Base-by-base conservation (phyloP, 2,888 invertebrate species). In the Ichneumoninae sp. region DNA sequence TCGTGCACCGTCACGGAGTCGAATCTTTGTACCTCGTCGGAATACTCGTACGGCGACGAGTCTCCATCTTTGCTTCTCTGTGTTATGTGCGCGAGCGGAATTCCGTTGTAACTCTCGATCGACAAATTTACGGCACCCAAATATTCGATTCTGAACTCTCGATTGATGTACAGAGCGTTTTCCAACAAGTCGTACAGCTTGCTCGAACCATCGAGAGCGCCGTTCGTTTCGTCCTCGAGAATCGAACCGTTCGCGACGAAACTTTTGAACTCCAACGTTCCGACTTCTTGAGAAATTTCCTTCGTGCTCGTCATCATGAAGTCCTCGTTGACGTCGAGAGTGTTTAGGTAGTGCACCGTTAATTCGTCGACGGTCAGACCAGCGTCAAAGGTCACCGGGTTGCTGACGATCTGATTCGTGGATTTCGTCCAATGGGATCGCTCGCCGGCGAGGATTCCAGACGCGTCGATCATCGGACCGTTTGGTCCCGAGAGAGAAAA, bases 381-480 rank as follows among this genome's bases (percentile, higher is more conserved):
- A 4, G 83, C 86, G 47, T 88, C 83, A 22, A 93, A 89, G 0
- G 44, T 40, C 3, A 91, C 73, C 0, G 85, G 54, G 16, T 83
- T 47, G 10, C 44, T 7, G 22, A 93, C 89, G 0, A 52, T 81
- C 83, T 93, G 93, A 68, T 89, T 44, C 3, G 82, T 88, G 6
- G 92, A 92, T 83, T 91, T 92, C 4, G 90, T 90, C 93, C 93
- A 92, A 26, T 86, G 87, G 0, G 81, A 73, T 3, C 88, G 30
- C 3, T 81, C 54, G 0, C 91, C 22, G 40, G 2, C 26, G 3
- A 3, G 3, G 47, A 16, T 63, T 40, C 1, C 19, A 1, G 26
- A n/a, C 13, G 6, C 26, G 19, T n/a, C 19, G 36, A 73, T 40
- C 0, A 2, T 26, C 16, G 79, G 8, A 40, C 19, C 22, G 52